Percentiles rank a stretch among this genome's conserved stretches.
phyloP scores from a whole-genome alignment of 2,888 invertebrate species.

The Apotomis turbidana region DNA sequence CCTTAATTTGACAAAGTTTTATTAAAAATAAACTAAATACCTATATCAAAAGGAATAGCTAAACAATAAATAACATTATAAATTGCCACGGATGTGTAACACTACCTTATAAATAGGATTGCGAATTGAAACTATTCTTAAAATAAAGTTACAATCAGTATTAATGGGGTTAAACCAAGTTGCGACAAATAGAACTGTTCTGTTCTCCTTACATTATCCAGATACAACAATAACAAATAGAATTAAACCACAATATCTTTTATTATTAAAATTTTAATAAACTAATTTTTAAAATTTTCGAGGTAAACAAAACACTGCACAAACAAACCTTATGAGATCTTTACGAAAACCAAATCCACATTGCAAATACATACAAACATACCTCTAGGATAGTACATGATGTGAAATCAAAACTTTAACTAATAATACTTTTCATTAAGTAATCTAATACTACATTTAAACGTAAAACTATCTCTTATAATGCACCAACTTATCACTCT shows the following conservation, averaged over 20 bases:
- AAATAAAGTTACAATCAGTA: constrained; percentile 55
- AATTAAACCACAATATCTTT: constrained; percentile 35
- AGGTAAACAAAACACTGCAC: constrained; percentile 83
- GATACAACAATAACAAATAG: constrained; percentile 61
- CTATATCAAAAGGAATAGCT: constrained; percentile 50
- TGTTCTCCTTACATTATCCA: constrained; percentile 48
- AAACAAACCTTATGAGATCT: constrained; percentile 84
- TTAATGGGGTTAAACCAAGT: constrained; percentile 56
- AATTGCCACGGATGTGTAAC: constrained; percentile 48
- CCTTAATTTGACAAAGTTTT: constrained; percentile 42
- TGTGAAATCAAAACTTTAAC: constrained; percentile 63
- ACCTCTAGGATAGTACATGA: constrained; percentile 68
- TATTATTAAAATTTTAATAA: constrained; percentile 47
- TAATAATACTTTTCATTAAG: constrained; percentile 76
- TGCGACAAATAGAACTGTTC: constrained; percentile 55
- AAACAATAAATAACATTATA: constrained; percentile 81
- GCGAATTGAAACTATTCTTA: constrained; percentile 50
- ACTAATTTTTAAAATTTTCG: constrained; percentile 79
- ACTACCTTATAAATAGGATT: constrained; percentile 44
- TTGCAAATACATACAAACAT: constrained; percentile 74
- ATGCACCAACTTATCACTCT: constrained; percentile 43
- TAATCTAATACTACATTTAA: constrained; percentile 53
- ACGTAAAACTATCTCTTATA: constrained; percentile 47
- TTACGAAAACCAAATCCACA: constrained; percentile 83
- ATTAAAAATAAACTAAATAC: constrained; percentile 44